Base-by-base conservation (phyloP, 2,797 vertebrate genomes). In the Dromococcyx pavoninus region DNA sequence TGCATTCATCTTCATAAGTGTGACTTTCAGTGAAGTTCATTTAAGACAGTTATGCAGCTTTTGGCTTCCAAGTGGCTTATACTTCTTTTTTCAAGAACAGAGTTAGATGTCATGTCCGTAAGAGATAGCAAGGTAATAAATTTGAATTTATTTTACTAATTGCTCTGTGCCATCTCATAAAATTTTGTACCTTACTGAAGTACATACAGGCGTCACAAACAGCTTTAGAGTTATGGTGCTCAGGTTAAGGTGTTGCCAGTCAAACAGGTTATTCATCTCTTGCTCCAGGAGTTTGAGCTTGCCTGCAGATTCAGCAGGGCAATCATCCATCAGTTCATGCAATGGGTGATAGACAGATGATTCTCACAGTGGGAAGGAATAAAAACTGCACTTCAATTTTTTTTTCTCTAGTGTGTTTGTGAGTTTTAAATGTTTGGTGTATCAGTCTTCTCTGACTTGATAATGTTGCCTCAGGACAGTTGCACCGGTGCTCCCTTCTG, bases 251-350 rank as follows among this genome's bases (percentile, higher is more conserved):
- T 73, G 17, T 46, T 2, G 2, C 39, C 27, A 33, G 56, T 70
- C 53, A 86, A 65, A 54, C 56, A 27, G 8, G 2, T 66, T 91
- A 33, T 33, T 90, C 5, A 54, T 71, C 19, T 39, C 15, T 35
- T 74, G 27, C 39, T 77, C 3, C 22, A 32, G 57, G 65, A 83
- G 11, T 67, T 13, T 62, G 39, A 73, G 56, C 25, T 71, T 84
- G 32, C 19, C 10, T n/a, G 5, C 22, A 21, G 51, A 14, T 57
- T 58, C 39, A 53, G 65, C 37, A 73, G 57, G 44, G 53, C 18
- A 24, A 65, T 13, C 15, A 39, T 81, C 24, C 1, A 0, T 30
- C 53, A 24, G 3, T 35, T 89, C n/a, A 35, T 0, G 0, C 51
- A 2, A 0, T 15, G 35, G 51, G n/a, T 19, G 51, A n/a, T 19